Percentiles rank a stretch among this genome's conserved stretches.
phyloP scores from a whole-genome alignment of 2,797 vertebrate species.

The Tamandua tetradactyla region DNA sequence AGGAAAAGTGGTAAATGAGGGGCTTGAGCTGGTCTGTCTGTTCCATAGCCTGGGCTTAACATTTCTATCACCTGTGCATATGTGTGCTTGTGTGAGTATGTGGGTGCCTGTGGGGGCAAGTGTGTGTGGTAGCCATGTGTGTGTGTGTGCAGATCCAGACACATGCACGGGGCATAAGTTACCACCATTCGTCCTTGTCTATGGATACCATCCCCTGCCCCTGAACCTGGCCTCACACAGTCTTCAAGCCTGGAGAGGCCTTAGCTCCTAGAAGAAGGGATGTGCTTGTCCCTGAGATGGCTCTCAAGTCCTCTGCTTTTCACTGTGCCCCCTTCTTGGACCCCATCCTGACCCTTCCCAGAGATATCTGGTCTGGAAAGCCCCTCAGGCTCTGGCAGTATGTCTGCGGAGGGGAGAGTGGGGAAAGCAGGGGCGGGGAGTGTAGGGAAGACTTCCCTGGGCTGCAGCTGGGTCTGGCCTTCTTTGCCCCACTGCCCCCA shows the following conservation, averaged over 20 bases:
- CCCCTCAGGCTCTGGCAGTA: neutral
- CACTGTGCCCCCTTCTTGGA: neutral
- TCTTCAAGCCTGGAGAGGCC: neutral
- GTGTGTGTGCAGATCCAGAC: neutral
- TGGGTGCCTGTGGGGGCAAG: neutral
- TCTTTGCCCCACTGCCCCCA: neutral
- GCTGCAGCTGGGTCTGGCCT: neutral
- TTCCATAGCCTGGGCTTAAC: neutral
- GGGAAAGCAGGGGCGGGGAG: neutral
- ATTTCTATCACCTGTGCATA: neutral
- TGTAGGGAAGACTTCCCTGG: neutral
- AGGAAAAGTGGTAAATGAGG: constrained; percentile 9
- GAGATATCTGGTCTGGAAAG: neutral
- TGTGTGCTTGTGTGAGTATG: neutral
- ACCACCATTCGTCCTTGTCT: constrained; percentile 6
- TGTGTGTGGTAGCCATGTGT: neutral
- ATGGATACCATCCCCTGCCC: neutral
- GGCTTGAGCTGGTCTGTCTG: neutral
- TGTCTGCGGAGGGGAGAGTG: too few relatives aligned
- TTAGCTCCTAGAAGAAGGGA: neutral
- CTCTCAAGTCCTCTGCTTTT: neutral
- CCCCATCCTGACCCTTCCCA: neutral
- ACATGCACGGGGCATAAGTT: neutral
- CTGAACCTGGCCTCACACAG: neutral
- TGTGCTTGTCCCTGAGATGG: neutral